Evolutionary conservation across 2,888 invertebrate genomes (phyloP), one percentile per base, ranked within the genome.

Genomic region (Drosophila lutescens): DNA sequence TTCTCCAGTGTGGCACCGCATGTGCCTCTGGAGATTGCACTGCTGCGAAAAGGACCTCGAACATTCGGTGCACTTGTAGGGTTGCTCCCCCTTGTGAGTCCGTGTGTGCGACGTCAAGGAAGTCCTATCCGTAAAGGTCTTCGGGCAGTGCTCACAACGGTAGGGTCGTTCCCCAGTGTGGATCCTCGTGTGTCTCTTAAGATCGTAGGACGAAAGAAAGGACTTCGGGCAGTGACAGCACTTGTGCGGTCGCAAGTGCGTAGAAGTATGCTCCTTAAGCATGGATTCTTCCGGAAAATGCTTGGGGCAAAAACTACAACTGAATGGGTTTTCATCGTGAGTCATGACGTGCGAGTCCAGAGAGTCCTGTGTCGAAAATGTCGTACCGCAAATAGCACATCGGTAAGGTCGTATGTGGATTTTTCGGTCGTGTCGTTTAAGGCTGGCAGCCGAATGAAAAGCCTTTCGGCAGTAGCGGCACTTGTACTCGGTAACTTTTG

Each of bases 161-260:
- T n/a, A 46, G 1, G 56, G 46, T 2, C 34, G 15, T 15, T 56
- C 56, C 7, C 56, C 46, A 1, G 56, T 56, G 56, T 56, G 56
- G 4, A 23, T 56, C 12, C 46, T 15, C 10, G 12, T 15, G 13
- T 56, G 56, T 20, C 34, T n/a, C 10, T 23, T 32, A 12, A 56
- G 56, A 2, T 46, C 32, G 12, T 8, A 12, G 2, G 32, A 9
- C 12, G 20, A 5, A 9, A 12, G n/a, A 12, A 56, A 56, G 4
- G 46, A 34, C 34, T 34, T 46, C 3, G 23, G 15, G 9, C 56
- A 56, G 12, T 23, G 8, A 9, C 7, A 23, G 23, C 56, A 56
- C 12, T 30, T 15, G 30, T 17, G 26, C 8, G 41, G 41, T 9
- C 41, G 26, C 12, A 26, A 30, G 17, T 54, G 54, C 5, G 12